A percentile compares a stretch with the other conserved stretches of the same genome.
phyloP scores from a whole-genome alignment of 2,888 invertebrate species.

The Rhagophthalmus giganteus region DNA sequence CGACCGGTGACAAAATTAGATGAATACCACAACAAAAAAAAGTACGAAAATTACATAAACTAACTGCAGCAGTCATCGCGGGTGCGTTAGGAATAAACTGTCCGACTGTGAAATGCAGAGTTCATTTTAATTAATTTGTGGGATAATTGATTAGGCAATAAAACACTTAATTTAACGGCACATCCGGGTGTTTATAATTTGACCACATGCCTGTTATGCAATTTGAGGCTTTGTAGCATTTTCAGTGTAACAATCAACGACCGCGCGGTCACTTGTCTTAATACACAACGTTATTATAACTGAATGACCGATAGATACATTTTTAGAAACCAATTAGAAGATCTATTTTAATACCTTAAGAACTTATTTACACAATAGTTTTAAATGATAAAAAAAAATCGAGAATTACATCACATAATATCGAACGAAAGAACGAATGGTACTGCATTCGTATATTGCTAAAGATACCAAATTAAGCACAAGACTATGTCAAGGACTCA shows the following conservation, averaged over 20 bases:
- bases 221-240: not conserved
- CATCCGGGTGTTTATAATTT: conserved; percentile 5
- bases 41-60: conserved; percentile 20
- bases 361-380: too few relatives aligned
- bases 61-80: conserved; percentile 12
- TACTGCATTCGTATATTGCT: not conserved
- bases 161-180: conserved; percentile 14
- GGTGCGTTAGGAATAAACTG: conserved; percentile 14
- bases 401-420: too few relatives aligned
- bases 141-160: conserved; percentile 15
- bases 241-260: too few relatives aligned
- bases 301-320: too few relatives aligned
- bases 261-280: too few relatives aligned
- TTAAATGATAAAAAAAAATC: too few relatives aligned
- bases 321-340: too few relatives aligned
- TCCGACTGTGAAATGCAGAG: conserved; percentile 3
- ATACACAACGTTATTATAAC: too few relatives aligned
- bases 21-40: conserved; percentile 40
- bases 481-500: conserved; percentile 17
- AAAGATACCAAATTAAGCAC: conserved; percentile 1
- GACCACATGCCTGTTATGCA: not conserved
- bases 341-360: too few relatives aligned
- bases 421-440: not conserved
- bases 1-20: conserved; percentile 44
- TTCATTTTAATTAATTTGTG: conserved; percentile 14